Conservation (phyloP, 2,888 invertebrate genomes). For the Proisotoma minuta region DNA sequence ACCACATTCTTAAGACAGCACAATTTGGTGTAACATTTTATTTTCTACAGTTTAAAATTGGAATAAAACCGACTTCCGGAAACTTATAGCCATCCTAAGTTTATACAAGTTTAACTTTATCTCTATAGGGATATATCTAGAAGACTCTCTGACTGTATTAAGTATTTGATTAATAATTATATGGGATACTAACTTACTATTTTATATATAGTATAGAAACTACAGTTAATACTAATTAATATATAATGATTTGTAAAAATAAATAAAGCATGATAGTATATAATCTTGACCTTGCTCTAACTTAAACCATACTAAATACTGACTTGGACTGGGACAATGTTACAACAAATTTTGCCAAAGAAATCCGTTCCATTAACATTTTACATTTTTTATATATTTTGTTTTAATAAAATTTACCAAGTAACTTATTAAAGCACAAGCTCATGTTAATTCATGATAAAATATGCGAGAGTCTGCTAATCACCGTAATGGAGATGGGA, state of each 20-base stretch:
- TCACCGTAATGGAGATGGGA: constrained; percentile 46
- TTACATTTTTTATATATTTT: not conserved
- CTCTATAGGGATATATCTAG: no score
- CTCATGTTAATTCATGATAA: not conserved
- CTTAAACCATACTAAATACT: constrained; percentile 4
- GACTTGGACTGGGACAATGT: constrained; percentile 8
- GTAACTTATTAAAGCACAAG: constrained; percentile 15
- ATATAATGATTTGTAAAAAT: not conserved
- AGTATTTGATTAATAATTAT: no score
- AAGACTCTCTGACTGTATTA: no score
- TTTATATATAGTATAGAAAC: no score
- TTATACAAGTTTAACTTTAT: no score
- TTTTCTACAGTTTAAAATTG: no score
- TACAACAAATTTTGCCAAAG: not conserved
- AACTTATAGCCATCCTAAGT: no score
- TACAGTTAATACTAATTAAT: no score
- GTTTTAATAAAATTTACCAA: not conserved
- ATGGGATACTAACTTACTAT: no score
- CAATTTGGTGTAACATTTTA: no score
- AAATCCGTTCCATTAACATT: not conserved
- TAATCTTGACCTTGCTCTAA: not conserved
- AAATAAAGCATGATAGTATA: constrained; percentile 4
- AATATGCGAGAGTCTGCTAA: not conserved
- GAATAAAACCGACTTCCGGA: no score
- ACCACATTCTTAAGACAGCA: no score